These are phyloP conservation scores for Hirtodrosophila alboralis DNA, from an alignment of 2,888 invertebrate genomes.

Conservation along the genomic window DNA sequence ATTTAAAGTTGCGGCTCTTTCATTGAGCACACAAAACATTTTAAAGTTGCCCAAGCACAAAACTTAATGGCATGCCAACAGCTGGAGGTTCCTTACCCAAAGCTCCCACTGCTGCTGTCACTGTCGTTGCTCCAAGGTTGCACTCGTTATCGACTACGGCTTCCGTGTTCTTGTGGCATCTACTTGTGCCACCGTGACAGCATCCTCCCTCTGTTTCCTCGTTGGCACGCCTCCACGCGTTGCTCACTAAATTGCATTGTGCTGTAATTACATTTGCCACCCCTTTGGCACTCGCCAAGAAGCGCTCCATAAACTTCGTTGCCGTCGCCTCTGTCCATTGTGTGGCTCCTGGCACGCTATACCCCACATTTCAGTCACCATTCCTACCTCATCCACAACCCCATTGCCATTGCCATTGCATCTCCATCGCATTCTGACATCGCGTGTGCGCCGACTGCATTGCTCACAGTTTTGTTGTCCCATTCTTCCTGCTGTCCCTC, in stretches of 20 bases:
- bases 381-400: not conserved
- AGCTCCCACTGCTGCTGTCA: constrained; percentile 1
- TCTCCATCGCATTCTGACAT: constrained; percentile 18
- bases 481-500: not conserved
- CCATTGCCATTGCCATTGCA: not conserved
- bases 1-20: constrained; percentile 43
- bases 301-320: constrained; percentile 26
- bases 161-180: constrained; percentile 60
- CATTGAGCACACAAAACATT: constrained; percentile 38
- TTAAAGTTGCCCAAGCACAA: constrained; percentile 52
- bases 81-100: constrained; percentile 5
- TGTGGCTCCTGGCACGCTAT: constrained; percentile 56
- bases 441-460: constrained; percentile 16
- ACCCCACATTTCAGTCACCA: too few species aligned
- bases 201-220: constrained; percentile 13
- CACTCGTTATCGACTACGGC: constrained; percentile 72
- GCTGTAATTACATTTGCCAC: constrained; percentile 74
- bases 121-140: constrained; percentile 55
- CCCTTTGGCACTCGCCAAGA: constrained; percentile 14
- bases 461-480: constrained; percentile 1
- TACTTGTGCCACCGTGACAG: constrained; percentile 3
- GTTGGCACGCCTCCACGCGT: constrained; percentile 33
- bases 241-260: constrained; percentile 74
- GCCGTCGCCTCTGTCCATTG: constrained; percentile 60
- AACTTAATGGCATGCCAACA: constrained; percentile 39